Evolutionary conservation across 2,797 vertebrate species (phyloP).

Genomic region (Morelia viridis): DNA sequence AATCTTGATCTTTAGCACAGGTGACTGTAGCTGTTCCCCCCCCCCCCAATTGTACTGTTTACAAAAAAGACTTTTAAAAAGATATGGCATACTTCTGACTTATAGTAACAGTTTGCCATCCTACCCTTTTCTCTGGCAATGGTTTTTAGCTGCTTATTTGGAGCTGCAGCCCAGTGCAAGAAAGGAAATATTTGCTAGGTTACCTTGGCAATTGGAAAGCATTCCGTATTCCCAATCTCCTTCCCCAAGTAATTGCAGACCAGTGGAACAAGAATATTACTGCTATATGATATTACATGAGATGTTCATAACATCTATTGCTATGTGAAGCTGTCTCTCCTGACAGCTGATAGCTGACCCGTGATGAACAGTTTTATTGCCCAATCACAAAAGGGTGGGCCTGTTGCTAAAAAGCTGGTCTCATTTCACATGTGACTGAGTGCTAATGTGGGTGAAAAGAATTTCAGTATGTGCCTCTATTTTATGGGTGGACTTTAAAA

Average conservation of each 20-base stretch:
- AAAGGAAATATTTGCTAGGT: not conserved
- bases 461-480: not conserved
- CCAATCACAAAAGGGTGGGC: not conserved
- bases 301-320: not conserved
- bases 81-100: not conserved
- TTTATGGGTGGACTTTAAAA: not conserved
- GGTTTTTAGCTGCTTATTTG: not conserved
- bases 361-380: not conserved
- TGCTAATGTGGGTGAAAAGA: not conserved
- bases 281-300: not conserved
- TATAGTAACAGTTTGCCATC: not conserved
- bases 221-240: not conserved
- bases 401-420: not conserved
- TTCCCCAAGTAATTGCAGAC: not conserved
- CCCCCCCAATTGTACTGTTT: not conserved
- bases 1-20: not conserved
- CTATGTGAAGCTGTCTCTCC: not conserved
- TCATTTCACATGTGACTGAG: not conserved
- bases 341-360: not conserved
- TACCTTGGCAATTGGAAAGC: not conserved
- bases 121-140: not conserved
- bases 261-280: not conserved
- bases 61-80: not conserved
- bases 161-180: not conserved
- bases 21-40: not conserved